These are phyloP conservation scores for Himalopsyche tibetana DNA, from an alignment of 2,888 invertebrate species.

Conservation along the genomic window DNA sequence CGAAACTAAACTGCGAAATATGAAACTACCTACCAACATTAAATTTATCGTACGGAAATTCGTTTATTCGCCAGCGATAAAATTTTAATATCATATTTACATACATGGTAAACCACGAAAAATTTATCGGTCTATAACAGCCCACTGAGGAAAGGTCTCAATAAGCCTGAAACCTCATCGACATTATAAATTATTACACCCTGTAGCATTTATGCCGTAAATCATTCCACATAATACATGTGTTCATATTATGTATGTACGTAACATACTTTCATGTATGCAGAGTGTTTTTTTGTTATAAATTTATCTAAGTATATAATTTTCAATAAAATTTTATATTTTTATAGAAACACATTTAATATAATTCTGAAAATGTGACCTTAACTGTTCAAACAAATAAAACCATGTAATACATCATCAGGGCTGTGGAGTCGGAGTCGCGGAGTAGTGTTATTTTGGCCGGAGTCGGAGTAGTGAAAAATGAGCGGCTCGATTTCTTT, in stretches of 20 bases:
- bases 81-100: not conserved
- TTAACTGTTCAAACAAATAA: too few relatives aligned
- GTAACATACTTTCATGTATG: not conserved
- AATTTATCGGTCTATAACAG: slow-evolving; percentile 9
- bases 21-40: too few relatives aligned
- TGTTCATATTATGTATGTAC: not conserved
- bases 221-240: not conserved
- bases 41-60: not conserved
- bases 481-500: too few relatives aligned
- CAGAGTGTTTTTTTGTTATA: not conserved
- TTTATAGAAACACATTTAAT: too few relatives aligned
- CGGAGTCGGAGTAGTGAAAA: too few relatives aligned
- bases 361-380: too few relatives aligned
- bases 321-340: too few relatives aligned
- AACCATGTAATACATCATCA: too few relatives aligned
- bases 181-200: slow-evolving; percentile 32
- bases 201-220: slow-evolving; percentile 17
- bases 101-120: not conserved
- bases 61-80: not conserved
- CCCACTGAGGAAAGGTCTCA: not conserved
- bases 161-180: slow-evolving; percentile 40
- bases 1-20: too few relatives aligned
- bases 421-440: too few relatives aligned
- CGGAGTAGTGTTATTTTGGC: too few relatives aligned
- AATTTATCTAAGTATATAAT: too few relatives aligned